These are phyloP conservation scores for Drosophila kuntzei DNA, from an alignment of 2,888 invertebrate species.

Conservation along the genomic window DNA sequence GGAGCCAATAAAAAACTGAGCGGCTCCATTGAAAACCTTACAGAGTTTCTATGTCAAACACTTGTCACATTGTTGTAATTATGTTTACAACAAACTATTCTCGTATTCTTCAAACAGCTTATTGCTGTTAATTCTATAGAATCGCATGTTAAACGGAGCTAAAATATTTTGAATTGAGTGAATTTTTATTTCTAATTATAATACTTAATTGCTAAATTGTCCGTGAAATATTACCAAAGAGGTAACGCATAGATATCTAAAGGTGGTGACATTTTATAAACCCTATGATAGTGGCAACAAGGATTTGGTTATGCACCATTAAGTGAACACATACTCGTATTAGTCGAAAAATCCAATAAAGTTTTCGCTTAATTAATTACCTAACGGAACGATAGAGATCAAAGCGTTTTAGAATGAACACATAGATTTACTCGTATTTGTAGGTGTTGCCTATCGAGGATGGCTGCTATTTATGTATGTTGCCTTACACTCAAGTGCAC, in stretches of 20 bases:
- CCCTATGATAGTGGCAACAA: neutral
- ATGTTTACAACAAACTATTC: neutral
- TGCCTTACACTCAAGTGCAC: slow-evolving; percentile 67
- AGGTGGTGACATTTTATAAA: slow-evolving; percentile 3
- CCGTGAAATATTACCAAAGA: neutral
- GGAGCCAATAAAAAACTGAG: slow-evolving; percentile 31
- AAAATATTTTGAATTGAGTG: neutral
- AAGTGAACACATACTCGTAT: slow-evolving; percentile 59
- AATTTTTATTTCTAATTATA: neutral
- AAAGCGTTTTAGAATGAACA: slow-evolving; percentile 73
- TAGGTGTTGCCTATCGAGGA: slow-evolving; percentile 26
- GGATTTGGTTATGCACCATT: slow-evolving; percentile 35
- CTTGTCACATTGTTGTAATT: slow-evolving; percentile 3
- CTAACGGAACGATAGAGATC: slow-evolving; percentile 72
- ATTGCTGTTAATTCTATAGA: neutral
- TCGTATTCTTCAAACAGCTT: neutral
- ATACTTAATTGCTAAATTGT: slow-evolving; percentile 4
- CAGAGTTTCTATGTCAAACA: slow-evolving; percentile 20
- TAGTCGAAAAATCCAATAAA: slow-evolving; percentile 46
- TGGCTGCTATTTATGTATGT: slow-evolving; percentile 61
- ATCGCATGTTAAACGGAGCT: neutral
- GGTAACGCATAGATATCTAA: neutral
- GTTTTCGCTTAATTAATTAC: slow-evolving; percentile 81
- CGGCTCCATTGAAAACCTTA: slow-evolving; percentile 16
- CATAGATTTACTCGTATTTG: slow-evolving; percentile 27